Evolutionary conservation across 2,797 vertebrate genomes (phyloP), one percentile per base, ranked within the genome.

Genomic region (Borostomias antarcticus): DNA sequence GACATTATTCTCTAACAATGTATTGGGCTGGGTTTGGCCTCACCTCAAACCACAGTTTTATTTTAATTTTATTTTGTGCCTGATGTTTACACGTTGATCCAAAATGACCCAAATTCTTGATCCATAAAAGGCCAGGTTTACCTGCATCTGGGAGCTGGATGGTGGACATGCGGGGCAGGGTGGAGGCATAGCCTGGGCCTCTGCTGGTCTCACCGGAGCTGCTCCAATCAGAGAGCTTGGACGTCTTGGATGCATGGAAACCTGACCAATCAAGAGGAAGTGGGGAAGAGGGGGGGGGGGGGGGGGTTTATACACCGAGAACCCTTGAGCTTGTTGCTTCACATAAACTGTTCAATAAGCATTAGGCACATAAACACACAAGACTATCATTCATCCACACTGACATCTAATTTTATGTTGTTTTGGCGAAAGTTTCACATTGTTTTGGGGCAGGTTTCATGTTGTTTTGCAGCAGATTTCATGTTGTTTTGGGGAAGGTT

Each of bases 161-260:
- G 73, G 70, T 71, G 65, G 83, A 84, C 87, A 88, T 87, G 33
- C 90, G 86, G 1, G 91, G 88, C 52, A 91, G 82, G 0, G 90
- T 92, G 71, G 88, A 89, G 70, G 89, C 74, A 2, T 89, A 81
- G 66, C 79, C 60, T 52, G 64, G 35, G 2, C 76, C 72, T 5
- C 69, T 69, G 0, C 75, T 32, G 56, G 78, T 66, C 17, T 88
- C 85, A 3, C 67, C 40, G 30, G 74, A 65, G 72, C 70, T 50
- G 54, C 53, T 78, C 87, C 88, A 88, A 25, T 90, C 87, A 0
- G 78, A 82, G 4, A 74, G 47, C 74, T 86, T 85, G 64, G 48
- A 68, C 0, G 52, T 35, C 62, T 85, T 88, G 30, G 77, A 74
- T 2, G 78, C 23, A 40, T 48, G 56, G 13, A 84, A 82, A 68